Percentiles rank a stretch among this genome's conserved stretches.
Conservation (phyloP, 2,797 vertebrate genomes). For the Heterohyrax brucei region DNA sequence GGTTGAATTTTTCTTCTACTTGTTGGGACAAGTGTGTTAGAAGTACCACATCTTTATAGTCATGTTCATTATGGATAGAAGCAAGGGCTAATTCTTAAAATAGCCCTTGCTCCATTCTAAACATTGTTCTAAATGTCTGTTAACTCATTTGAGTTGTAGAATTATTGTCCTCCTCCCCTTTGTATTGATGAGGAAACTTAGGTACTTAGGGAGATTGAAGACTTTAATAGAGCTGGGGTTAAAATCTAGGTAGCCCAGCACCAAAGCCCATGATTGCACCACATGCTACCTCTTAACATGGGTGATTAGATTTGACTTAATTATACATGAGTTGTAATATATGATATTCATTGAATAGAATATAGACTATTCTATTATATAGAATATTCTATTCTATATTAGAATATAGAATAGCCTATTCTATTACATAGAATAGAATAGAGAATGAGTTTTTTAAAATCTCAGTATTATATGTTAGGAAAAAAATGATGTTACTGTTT, state of each 20-base stretch:
- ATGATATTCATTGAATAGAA: slow-evolving; percentile 48
- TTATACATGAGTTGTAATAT: slow-evolving; percentile 52
- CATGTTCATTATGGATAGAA: slow-evolving; percentile 38
- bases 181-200: slow-evolving; percentile 19
- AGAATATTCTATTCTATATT: too few species aligned
- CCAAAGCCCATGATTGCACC: not conserved
- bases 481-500: not conserved
- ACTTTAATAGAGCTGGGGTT: not conserved
- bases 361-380: too few species aligned
- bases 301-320: slow-evolving; percentile 51
- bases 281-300: not conserved
- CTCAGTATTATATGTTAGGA: too few species aligned
- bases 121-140: not conserved
- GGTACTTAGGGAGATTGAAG: not conserved
- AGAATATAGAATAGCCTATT: too few species aligned
- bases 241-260: not conserved
- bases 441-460: too few species aligned
- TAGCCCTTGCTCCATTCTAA: not conserved
- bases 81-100: slow-evolving; percentile 22
- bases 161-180: not conserved
- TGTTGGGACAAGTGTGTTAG: slow-evolving; percentile 16
- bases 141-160: slow-evolving; percentile 28
- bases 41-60: not conserved
- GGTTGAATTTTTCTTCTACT: slow-evolving; percentile 20
- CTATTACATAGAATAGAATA: too few species aligned